These are phyloP conservation scores for Drosophila bocqueti DNA, from an alignment of 1,140 invertebrate genomes.

Conservation along the genomic window DNA sequence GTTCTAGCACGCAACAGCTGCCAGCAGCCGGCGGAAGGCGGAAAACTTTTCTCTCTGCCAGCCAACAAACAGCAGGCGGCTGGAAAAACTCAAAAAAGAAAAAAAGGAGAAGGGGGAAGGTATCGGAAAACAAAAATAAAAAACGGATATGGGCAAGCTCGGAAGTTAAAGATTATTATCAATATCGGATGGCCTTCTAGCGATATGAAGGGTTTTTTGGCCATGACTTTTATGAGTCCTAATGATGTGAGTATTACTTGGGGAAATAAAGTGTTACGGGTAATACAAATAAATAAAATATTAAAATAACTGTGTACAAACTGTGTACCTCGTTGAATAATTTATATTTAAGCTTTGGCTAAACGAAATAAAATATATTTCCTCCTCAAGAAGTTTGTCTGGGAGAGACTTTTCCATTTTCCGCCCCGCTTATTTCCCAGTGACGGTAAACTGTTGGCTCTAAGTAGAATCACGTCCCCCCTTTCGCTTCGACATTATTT, in stretches of 20 bases:
- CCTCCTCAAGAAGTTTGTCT: background rate
- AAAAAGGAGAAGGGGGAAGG: background rate
- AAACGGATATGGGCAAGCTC: conserved; percentile 7
- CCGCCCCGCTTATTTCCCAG: conserved; percentile 10
- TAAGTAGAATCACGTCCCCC: conserved; percentile 5
- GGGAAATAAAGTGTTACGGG: background rate
- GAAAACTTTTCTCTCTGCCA: conserved; percentile 46
- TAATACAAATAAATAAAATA: conserved; percentile 1
- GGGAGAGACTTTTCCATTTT: conserved; percentile 12
- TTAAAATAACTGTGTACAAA: background rate
- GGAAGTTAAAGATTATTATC: conserved; percentile 39
- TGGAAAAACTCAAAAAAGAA: conserved; percentile 14
- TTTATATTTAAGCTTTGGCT: background rate
- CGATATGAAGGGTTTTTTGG: conserved; percentile 2
- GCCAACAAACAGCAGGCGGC: conserved; percentile 43
- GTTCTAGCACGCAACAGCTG: conserved; percentile 43
- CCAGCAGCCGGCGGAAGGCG: conserved; percentile 47
- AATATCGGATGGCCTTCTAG: conserved; percentile 32
- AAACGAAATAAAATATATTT: background rate
- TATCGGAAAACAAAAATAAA: conserved; percentile 24
- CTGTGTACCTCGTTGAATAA: background rate
- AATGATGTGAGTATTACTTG: conserved; percentile 13
- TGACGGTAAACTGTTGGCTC: background rate
- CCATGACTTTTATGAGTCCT: conserved; percentile 7
- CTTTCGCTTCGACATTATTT: conserved; percentile 15